Evolutionary conservation across 2,113 vertebrate genomes (phyloP), one percentile per base, ranked within the genome.

Genomic region (Sphyrna mokarran): DNA sequence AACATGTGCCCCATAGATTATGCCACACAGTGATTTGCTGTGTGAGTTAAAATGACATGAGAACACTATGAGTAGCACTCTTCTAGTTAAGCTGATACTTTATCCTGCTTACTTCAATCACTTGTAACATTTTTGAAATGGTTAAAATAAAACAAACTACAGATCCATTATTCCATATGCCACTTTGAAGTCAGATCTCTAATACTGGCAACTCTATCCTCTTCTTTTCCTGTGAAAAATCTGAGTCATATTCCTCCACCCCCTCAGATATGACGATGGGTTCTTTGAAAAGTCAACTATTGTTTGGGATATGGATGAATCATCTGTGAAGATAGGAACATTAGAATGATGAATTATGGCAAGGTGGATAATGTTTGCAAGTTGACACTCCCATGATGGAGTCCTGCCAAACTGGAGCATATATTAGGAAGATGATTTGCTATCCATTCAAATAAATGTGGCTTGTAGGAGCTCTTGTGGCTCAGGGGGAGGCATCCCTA

Each of bases 221-320:
- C 37, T 90, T n/a, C 54, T 33, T 8, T 76, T 95, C 69, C 69
- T 54, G 23, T 72, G 87, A 33, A 90, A 61, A 54, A 90, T 61
- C 87, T 90, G 94, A 95, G 23, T 95, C n/a, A 72, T 72, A 43
- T 95, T 95, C 68, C 26, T 76, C 40, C 94, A 48, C 94, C 93
- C 18, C 66, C 93, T 72, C 94, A 95, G 68, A 72, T 23, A 26
- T 43, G 68, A 95, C 70, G 94, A 72, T 26, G 40, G 68, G 37
- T 48, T 72, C 94, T 95, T 95, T 95, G 94, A 95, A 95, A 95
- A 23, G 40, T 43, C 69, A 95, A 33, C 40, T 70, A 48, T 95
- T 72, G 8, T 43, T 69, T 70, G 48, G 68, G n/a, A 95, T 95
- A 29, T 70, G 26, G 69, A 76, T 70, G 40, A 33, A 29, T 95